Evolutionary conservation across 2,888 invertebrate species (phyloP), one percentile per base, ranked within the genome.

Genomic region (Ephialtes manifestator): DNA sequence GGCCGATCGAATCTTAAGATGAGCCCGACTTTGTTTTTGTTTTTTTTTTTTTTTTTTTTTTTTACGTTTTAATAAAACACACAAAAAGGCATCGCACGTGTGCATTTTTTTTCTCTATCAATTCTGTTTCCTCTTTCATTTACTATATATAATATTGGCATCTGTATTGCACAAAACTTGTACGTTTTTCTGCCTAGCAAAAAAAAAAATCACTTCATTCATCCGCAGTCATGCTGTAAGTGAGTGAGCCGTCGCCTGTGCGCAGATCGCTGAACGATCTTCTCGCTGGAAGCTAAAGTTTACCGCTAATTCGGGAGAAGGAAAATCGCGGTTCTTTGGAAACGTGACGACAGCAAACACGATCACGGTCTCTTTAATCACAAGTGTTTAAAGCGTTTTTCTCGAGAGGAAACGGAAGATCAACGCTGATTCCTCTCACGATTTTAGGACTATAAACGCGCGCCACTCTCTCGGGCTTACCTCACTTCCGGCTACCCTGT

Each of bases 141-240:
- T 51, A n/a, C 63, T 4, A 35, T 35, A 35, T 35, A 20, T 20
- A 63, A 68, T 35, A 53, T 46, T 53, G 48, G 78, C 72, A 58
- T 65, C 48, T 68, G 8, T 39, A 39, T 55, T 65, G 71, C 82
- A 71, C 53, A 48, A 65, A 53, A 51, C n/a, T 20, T 31, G 68
- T 39, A 60, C 43, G 31, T 67, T 20, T 51, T 28, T 53, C 55
- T 39, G 43, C 28, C n/a, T n/a, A 72, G 55, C 43, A 65, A 68
- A 35, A 63, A 77, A 55, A 35, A 67, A 53, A 18, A 48, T 43
- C 15, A 5, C 46, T 63, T 51, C 51, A 76, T 76, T 65, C 65
- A 51, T 65, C n/a, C 39, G 15, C 76, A 53, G 51, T 76, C 65
- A 65, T 53, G 39, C 39, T 24, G 24, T 28, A 31, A 28, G 13